Conservation (phyloP, 2,888 invertebrate species). For the Emmelina monodactyla region DNA sequence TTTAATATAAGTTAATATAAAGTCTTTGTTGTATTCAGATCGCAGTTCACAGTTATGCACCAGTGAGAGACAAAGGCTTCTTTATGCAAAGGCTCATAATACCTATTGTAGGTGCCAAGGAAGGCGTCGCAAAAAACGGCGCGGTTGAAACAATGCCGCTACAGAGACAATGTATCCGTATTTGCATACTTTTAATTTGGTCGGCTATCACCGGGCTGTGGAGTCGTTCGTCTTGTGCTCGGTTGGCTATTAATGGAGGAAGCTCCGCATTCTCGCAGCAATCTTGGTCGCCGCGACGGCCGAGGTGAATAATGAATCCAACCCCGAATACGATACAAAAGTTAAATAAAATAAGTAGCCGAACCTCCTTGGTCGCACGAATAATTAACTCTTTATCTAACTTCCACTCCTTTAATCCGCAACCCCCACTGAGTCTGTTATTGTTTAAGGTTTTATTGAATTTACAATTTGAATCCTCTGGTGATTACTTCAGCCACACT, state of each 20-base stretch:
- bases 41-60: not conserved
- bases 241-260: not conserved
- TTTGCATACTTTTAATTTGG: conserved; percentile 1
- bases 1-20: too few relatives aligned
- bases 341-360: too few relatives aligned
- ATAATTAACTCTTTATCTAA: too few relatives aligned
- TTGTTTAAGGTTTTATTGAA: conserved; percentile 43
- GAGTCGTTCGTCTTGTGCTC: too few relatives aligned
- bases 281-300: not conserved
- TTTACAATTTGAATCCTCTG: conserved; percentile 36
- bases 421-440: conserved; percentile 29
- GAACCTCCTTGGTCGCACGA: too few relatives aligned
- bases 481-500: conserved; percentile 17
- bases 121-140: conserved; percentile 8
- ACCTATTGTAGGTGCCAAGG: conserved; percentile 4
- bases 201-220: not conserved
- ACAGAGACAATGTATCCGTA: not conserved
- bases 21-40: not conserved
- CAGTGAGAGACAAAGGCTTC: conserved; percentile 25
- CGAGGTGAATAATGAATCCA: conserved; percentile 1
- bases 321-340: too few relatives aligned
- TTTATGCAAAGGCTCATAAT: conserved; percentile 20
- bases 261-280: not conserved
- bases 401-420: conserved; percentile 12
- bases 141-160: conserved; percentile 1